Conservation (phyloP, 2,888 invertebrate species). For the Chloroclysta siterata region DNA sequence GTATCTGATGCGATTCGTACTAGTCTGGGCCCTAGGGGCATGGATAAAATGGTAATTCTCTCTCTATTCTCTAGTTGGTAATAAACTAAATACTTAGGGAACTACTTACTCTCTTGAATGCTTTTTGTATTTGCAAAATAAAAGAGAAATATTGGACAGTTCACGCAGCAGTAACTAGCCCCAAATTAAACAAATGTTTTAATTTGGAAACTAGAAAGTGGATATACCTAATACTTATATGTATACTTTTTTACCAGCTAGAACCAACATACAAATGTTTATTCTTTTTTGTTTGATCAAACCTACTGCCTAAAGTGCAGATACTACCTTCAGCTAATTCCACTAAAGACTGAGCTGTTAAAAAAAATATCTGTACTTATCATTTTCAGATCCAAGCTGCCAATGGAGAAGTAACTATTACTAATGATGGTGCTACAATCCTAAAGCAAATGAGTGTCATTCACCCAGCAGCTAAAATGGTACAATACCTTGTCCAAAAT, state of each 20-base stretch:
- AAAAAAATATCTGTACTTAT: not conserved
- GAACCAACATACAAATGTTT: too few relatives aligned
- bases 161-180: too few relatives aligned
- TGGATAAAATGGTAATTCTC: conserved; percentile 98
- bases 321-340: too few relatives aligned
- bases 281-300: too few relatives aligned
- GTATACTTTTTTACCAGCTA: too few relatives aligned
- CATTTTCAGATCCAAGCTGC: conserved; percentile 94
- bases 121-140: not conserved
- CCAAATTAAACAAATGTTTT: too few relatives aligned
- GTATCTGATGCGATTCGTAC: conserved; percentile 99
- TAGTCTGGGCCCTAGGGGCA: conserved; percentile 98
- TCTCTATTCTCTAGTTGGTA: not conserved
- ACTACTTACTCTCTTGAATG: not conserved
- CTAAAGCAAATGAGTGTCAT: conserved; percentile 99
- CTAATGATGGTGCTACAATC: conserved; percentile 99
- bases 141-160: too few relatives aligned
- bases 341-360: too few relatives aligned
- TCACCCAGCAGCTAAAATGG: conserved; percentile 99
- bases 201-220: too few relatives aligned
- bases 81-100: not conserved
- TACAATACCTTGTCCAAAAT: conserved; percentile 54
- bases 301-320: too few relatives aligned
- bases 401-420: conserved; percentile 99
- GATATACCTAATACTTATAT: too few relatives aligned